Base-by-base conservation (phyloP, 2,797 vertebrate genomes). In the Clamator glandarius region DNA sequence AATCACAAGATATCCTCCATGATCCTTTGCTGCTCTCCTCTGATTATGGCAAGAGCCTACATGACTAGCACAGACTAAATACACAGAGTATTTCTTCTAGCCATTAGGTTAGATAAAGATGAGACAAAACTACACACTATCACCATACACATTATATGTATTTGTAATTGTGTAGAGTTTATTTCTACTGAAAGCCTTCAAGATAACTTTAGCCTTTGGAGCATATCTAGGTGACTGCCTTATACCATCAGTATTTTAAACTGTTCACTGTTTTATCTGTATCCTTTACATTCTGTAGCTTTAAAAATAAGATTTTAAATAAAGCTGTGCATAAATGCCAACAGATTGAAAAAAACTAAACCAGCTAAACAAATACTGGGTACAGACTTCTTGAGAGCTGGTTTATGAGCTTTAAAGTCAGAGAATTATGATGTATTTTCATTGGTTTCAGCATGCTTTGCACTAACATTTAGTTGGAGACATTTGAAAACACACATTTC, bases 141-240 rank as follows among this genome's bases (percentile, higher is more conserved):
- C 20, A 26, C 5, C 21, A 63, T 14, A 31, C 1, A 28, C 4
- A 3, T 21, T 26, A 8, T 6, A 1, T 19, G 12, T 51, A 5
- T n/a, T 55, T 69, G 11, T 52, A 46, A 28, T 68, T 66, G 28
- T 13, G 7, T 39, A n/a, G n/a, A n/a, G 33, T 84, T 58, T 36
- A 21, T 64, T 89, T 64, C 26, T 69, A 25, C 15, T 75, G 41
- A 41, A 70, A 20, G 5, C 9, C 51, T 82, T 87, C 28, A 84
- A 64, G 25, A 24, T 18, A 41, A n/a, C 28, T 74, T 87, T 59
- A 64, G 20, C 18, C 6, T 57, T 79, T 39, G 42, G 31, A 61
- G 4, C 17, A 8, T 39, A 52, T 25, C 12, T 19, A 57, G 52
- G 8, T 59, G 44, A 48, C 15, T 84, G 9, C 13, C 7, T 63